Evolutionary conservation across 1,140 invertebrate genomes (phyloP).

Genomic region (Euura lappo): DNA sequence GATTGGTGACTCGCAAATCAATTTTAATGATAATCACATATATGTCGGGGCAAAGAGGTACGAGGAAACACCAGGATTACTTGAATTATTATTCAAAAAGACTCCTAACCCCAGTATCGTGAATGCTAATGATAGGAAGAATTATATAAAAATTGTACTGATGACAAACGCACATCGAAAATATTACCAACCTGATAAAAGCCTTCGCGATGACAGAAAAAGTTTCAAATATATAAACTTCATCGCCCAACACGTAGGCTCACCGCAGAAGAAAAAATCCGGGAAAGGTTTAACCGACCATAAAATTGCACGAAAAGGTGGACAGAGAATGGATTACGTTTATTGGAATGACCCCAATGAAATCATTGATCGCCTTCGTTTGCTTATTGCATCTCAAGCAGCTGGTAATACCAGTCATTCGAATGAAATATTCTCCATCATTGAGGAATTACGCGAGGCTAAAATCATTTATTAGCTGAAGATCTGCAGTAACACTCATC

Average conservation of each 20-base stretch:
- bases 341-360: slow-evolving; percentile 50
- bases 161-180: not conserved
- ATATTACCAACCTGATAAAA: not conserved
- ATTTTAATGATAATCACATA: not conserved
- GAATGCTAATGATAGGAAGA: not conserved
- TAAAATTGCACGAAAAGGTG: not conserved
- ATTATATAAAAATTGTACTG: not conserved
- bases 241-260: not conserved
- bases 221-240: not conserved
- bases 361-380: slow-evolving; percentile 40
- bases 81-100: not conserved
- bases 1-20: not conserved
- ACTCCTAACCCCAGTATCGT: not conserved
- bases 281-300: not conserved
- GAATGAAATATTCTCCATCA: too few relatives aligned
- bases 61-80: not conserved
- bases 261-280: not conserved
- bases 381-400: slow-evolving; percentile 39
- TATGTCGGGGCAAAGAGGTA: not conserved
- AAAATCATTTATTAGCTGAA: not conserved
- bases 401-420: too few relatives aligned
- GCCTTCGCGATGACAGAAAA: not conserved
- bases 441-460: too few relatives aligned
- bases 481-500: not conserved
- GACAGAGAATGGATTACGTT: slow-evolving; percentile 30